Conservation (phyloP, 2,113 vertebrate genomes). For the Aegithalos caudatus region DNA sequence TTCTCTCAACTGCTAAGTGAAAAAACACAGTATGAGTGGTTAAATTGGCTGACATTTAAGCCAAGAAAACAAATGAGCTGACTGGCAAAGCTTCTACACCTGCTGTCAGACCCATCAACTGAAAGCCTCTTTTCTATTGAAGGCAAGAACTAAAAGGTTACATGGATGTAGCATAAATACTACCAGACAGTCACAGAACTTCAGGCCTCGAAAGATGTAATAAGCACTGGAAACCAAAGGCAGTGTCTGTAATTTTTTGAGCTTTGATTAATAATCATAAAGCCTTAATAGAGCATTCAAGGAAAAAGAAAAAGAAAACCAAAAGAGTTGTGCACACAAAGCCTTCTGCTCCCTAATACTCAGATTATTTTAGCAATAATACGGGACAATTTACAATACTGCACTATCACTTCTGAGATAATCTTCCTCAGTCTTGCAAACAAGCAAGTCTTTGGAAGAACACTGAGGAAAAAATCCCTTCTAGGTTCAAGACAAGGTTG, state of each 20-base stretch:
- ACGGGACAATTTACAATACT: neutral
- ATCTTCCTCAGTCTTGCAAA: neutral
- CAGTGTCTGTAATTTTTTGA: neutral
- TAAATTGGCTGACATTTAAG: slow-evolving; percentile 31
- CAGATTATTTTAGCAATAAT: neutral
- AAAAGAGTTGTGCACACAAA: neutral
- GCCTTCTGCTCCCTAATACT: neutral
- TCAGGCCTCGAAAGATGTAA: neutral
- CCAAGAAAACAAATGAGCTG: neutral
- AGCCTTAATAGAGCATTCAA: neutral
- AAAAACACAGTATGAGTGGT: neutral
- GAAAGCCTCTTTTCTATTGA: neutral
- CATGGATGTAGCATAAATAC: neutral
- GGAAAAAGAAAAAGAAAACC: neutral
- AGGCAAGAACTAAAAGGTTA: neutral
- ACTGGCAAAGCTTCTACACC: neutral
- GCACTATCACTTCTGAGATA: neutral
- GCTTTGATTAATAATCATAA: neutral
- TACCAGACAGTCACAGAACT: neutral
- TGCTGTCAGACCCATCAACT: neutral
- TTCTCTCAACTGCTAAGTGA: neutral
- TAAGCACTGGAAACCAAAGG: neutral
- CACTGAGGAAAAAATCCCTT: neutral
- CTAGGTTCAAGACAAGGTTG: neutral
- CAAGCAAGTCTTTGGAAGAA: neutral